phyloP scores from a whole-genome alignment of 2,113 vertebrate genomes.

The Gambusia holbrooki region DNA sequence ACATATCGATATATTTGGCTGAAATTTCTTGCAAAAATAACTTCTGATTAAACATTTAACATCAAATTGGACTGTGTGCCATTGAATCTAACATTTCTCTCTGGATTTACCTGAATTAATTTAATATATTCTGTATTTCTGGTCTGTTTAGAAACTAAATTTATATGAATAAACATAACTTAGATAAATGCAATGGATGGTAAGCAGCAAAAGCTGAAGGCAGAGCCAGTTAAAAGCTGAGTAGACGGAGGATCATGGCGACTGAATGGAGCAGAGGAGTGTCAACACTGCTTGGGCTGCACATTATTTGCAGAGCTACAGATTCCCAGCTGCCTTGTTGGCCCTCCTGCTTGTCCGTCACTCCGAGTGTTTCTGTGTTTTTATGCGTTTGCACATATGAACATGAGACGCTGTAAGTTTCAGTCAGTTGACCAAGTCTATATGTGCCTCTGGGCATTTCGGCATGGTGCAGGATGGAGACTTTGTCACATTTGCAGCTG shows the following conservation, averaged over 20 bases:
- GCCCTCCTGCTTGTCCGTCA: constrained; percentile 53
- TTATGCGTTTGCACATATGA: constrained; percentile 9
- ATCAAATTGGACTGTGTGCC: background rate
- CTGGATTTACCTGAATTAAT: background rate
- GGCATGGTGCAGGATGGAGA: background rate
- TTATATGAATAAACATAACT: background rate
- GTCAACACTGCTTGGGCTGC: constrained; percentile 43
- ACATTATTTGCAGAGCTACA: constrained; percentile 64
- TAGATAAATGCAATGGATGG: background rate
- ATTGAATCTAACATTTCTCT: background rate
- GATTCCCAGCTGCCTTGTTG: constrained; percentile 46
- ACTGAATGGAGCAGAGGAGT: constrained; percentile 22
- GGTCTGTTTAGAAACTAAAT: background rate
- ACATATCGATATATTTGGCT: background rate
- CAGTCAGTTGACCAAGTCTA: background rate
- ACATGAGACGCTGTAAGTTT: background rate
- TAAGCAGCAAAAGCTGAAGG: background rate
- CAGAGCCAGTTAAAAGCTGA: background rate
- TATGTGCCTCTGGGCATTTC: constrained; percentile 8
- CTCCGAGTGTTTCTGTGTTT: constrained; percentile 22
- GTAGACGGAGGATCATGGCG: constrained; percentile 2
- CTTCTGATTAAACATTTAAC: background rate
- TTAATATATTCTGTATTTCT: background rate
- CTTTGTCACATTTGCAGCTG: background rate
- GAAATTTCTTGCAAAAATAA: background rate